phyloP scores from a whole-genome alignment of 2,113 vertebrate genomes.

The Indri indri region DNA sequence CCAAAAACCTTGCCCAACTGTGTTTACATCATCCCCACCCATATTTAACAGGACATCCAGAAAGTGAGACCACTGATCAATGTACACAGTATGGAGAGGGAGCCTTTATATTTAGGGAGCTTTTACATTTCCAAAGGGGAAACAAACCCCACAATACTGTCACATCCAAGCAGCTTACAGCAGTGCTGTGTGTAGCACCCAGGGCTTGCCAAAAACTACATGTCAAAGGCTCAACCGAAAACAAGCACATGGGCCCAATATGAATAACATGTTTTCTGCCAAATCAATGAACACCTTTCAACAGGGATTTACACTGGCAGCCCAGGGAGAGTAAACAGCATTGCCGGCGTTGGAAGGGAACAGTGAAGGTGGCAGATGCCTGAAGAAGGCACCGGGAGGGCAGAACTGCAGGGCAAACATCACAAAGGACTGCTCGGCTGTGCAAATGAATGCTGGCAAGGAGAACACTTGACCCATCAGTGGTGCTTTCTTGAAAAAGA shows the following conservation, averaged over 20 bases:
- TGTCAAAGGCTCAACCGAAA: constrained; percentile 51
- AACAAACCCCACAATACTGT: not conserved
- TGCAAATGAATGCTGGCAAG: not conserved
- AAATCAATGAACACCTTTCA: constrained; percentile 56
- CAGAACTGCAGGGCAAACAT: not conserved
- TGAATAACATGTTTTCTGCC: constrained; percentile 39
- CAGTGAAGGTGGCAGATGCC: not conserved
- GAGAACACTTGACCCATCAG: not conserved
- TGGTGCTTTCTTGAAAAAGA: not conserved
- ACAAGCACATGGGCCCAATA: not conserved
- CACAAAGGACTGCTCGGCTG: not conserved
- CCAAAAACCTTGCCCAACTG: not conserved
- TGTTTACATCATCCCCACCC: not conserved
- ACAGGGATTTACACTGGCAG: constrained; percentile 15
- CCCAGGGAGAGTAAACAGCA: constrained; percentile 17
- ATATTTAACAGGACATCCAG: not conserved
- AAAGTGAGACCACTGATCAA: not conserved
- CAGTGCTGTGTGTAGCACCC: not conserved
- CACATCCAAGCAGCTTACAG: not conserved
- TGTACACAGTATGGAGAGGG: not conserved
- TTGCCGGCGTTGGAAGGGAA: not conserved
- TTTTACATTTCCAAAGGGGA: not conserved
- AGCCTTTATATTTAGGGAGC: not conserved
- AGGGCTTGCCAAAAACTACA: constrained; percentile 42
- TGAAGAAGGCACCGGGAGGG: not conserved